Percentiles rank a stretch among this genome's conserved stretches.
These are phyloP conservation scores for Pantherophis guttatus DNA, from an alignment of 2,113 vertebrate species.

Conservation along the genomic window DNA sequence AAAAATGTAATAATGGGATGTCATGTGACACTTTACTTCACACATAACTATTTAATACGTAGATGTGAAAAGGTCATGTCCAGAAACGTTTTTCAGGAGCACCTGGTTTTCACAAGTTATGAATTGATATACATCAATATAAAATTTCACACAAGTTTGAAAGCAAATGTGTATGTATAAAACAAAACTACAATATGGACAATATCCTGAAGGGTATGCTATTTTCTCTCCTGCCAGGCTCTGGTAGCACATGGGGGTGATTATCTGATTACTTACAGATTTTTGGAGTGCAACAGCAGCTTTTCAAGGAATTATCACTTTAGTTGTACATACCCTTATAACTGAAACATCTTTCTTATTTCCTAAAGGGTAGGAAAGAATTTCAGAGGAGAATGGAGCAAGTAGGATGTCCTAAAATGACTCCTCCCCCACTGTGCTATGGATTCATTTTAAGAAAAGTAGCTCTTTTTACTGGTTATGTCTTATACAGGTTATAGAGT, in stretches of 20 bases:
- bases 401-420: slow-evolving; percentile 23
- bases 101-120: not conserved
- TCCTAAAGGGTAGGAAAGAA: slow-evolving; percentile 11
- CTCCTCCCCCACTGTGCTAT: not conserved
- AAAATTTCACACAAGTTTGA: not conserved
- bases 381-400: slow-evolving; percentile 26
- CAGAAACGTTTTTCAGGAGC: not conserved
- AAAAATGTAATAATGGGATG: not conserved
- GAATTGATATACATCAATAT: not conserved
- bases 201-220: not conserved
- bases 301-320: slow-evolving; percentile 11
- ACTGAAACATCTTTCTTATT: slow-evolving; percentile 26
- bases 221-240: not conserved
- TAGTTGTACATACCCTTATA: slow-evolving; percentile 16
- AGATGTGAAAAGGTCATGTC: not conserved
- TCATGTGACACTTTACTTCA: not conserved
- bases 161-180: not conserved
- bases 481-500: not conserved
- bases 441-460: not conserved
- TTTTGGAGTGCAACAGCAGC: not conserved
- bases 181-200: not conserved
- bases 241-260: not conserved
- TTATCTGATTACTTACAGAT: slow-evolving; percentile 22
- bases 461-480: not conserved
- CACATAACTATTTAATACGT: not conserved